These are phyloP conservation scores for Tragelaphus oryx DNA, from an alignment of 2,797 vertebrate species.

Conservation along the genomic window DNA sequence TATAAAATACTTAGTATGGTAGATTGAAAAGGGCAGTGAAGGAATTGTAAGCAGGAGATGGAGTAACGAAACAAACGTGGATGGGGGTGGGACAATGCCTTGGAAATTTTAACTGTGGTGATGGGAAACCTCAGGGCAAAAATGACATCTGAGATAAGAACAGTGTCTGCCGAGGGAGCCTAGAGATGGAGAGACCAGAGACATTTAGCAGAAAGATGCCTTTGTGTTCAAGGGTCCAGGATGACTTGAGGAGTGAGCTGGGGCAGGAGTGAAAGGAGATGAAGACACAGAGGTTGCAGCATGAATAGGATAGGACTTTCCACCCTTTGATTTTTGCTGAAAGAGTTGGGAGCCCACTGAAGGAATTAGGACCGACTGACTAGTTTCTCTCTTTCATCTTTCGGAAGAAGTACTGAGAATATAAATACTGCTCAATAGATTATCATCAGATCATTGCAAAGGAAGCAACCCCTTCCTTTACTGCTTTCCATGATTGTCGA, in stretches of 20 bases:
- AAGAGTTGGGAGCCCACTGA: background rate
- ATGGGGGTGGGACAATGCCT: too few species aligned
- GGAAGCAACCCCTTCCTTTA: background rate
- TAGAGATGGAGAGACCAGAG: background rate
- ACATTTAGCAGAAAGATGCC: background rate
- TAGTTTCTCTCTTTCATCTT: background rate
- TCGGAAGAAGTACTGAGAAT: background rate
- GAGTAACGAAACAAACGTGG: background rate
- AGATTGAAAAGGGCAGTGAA: background rate
- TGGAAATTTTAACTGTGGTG: background rate
- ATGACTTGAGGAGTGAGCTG: background rate
- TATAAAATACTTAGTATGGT: background rate
- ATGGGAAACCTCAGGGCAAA: background rate
- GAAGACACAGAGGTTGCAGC: background rate
- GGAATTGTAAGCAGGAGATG: background rate
- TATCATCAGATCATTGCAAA: background rate
- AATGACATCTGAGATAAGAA: background rate
- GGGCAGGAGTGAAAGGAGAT: background rate
- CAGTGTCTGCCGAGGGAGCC: background rate
- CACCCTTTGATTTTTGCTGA: background rate
- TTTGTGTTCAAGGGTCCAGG: background rate
- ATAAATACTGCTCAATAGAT: background rate
- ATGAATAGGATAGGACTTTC: background rate
- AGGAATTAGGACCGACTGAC: background rate
- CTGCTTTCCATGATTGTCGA: background rate